phyloP scores from a whole-genome alignment of 2,888 invertebrate genomes.

The Tachystola acroxantha region DNA sequence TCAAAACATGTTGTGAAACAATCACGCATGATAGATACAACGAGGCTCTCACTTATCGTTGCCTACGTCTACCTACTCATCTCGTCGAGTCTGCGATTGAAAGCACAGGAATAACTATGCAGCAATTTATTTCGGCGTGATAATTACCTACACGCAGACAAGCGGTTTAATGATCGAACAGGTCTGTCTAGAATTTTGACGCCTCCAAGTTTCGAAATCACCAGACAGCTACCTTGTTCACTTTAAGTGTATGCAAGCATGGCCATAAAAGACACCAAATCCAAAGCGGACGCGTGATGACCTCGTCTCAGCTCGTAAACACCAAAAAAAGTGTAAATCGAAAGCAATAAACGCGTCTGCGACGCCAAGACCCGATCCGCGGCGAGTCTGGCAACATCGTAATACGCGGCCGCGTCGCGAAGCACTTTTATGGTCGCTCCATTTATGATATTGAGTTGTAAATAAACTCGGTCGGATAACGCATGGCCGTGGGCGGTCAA shows the following conservation, averaged over 20 bases:
- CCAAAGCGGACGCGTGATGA: constrained; percentile 58
- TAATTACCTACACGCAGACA: background rate
- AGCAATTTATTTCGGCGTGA: background rate
- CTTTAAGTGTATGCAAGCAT: background rate
- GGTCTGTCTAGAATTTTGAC: constrained; percentile 2
- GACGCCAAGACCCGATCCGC: constrained; percentile 28
- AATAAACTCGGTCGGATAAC: constrained; percentile 48
- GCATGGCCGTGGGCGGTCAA: constrained; percentile 68
- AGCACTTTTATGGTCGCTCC: constrained; percentile 22
- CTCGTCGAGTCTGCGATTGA: too few species aligned
- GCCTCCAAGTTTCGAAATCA: constrained; percentile 1
- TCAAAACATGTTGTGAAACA: constrained; percentile 13
- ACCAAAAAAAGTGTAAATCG: constrained; percentile 65
- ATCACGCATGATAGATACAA: background rate
- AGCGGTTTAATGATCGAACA: background rate
- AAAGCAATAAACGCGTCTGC: constrained; percentile 70
- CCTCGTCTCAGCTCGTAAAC: constrained; percentile 64
- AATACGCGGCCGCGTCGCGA: constrained; percentile 24
- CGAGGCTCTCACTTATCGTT: constrained; percentile 1
- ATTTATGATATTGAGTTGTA: constrained; percentile 33
- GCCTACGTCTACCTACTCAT: background rate
- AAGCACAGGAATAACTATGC: too few species aligned
- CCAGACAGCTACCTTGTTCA: constrained; percentile 4
- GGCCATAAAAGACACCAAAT: constrained; percentile 43
- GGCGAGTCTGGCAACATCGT: constrained; percentile 40